These are phyloP conservation scores for Neosalanx taihuensis DNA, from an alignment of 2,797 vertebrate genomes.

Conservation along the genomic window DNA sequence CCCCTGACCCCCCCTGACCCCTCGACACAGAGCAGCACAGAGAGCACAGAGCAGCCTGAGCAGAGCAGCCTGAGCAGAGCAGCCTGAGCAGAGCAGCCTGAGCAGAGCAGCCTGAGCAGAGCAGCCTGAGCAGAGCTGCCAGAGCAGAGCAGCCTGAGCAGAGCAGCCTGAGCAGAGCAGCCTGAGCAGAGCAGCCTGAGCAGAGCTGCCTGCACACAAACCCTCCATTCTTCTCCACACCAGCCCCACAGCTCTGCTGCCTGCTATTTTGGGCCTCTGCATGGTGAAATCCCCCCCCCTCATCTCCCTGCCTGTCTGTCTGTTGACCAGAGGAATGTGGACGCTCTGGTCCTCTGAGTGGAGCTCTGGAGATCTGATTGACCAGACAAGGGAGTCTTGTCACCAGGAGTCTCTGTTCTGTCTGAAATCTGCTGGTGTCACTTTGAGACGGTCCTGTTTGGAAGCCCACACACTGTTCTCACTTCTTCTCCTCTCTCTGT, in stretches of 20 bases:
- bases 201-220: constrained; percentile 27
- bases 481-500: background rate
- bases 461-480: background rate
- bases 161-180: no score
- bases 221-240: constrained; percentile 34
- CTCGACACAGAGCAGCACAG: no score
- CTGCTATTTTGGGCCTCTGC: constrained; percentile 14
- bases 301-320: constrained; percentile 1
- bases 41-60: no score
- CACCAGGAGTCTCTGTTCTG: no score
- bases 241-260: constrained; percentile 14
- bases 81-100: no score
- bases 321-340: background rate
- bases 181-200: background rate
- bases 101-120: no score
- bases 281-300: background rate
- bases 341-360: background rate
- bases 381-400: background rate
- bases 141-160: no score
- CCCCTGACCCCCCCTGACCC: constrained; percentile 29
- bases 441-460: no score
- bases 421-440: no score
- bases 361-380: background rate
- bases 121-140: no score
- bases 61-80: no score